These are phyloP conservation scores for Tachyglossus aculeatus DNA, from an alignment of 2,797 vertebrate genomes.

Conservation along the genomic window DNA sequence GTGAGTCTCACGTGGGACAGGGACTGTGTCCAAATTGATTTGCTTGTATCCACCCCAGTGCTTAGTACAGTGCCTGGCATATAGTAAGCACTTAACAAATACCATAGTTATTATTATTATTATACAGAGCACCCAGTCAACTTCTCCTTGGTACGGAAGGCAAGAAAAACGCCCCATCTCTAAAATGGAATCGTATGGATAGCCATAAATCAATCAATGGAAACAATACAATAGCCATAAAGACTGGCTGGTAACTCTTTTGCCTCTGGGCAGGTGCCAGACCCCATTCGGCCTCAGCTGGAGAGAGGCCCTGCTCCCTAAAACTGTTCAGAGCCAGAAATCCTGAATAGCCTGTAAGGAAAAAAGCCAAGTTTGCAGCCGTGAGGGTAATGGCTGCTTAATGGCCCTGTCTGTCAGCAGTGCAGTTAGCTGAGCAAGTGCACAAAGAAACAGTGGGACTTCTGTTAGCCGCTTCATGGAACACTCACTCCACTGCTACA, in stretches of 20 bases:
- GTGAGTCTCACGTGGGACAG: too few relatives aligned
- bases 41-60: too few relatives aligned
- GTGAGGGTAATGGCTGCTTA: slow-evolving; percentile 75
- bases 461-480: slow-evolving; percentile 40
- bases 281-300: slow-evolving; percentile 64
- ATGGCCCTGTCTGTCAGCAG: slow-evolving; percentile 77
- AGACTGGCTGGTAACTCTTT: slow-evolving; percentile 53
- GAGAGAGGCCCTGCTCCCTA: slow-evolving; percentile 10
- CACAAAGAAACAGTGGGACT: slow-evolving; percentile 62
- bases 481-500: background rate
- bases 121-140: too few relatives aligned
- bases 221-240: slow-evolving; percentile 45
- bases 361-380: slow-evolving; percentile 62
- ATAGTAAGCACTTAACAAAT: too few relatives aligned
- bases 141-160: too few relatives aligned
- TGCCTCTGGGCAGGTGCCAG: slow-evolving; percentile 54
- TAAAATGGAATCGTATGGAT: too few relatives aligned
- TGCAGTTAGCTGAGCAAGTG: slow-evolving; percentile 56
- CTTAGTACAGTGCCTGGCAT: too few relatives aligned
- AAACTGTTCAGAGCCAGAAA: slow-evolving; percentile 52
- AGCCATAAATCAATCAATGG: slow-evolving; percentile 21
- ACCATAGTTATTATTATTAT: too few relatives aligned
- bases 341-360: slow-evolving; percentile 66
- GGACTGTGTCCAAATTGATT: too few relatives aligned
- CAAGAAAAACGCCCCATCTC: slow-evolving; percentile 33